A percentile compares a stretch with the other conserved stretches of the same genome.
Conservation (phyloP, 2,888 invertebrate genomes). For the Merodon equestris region DNA sequence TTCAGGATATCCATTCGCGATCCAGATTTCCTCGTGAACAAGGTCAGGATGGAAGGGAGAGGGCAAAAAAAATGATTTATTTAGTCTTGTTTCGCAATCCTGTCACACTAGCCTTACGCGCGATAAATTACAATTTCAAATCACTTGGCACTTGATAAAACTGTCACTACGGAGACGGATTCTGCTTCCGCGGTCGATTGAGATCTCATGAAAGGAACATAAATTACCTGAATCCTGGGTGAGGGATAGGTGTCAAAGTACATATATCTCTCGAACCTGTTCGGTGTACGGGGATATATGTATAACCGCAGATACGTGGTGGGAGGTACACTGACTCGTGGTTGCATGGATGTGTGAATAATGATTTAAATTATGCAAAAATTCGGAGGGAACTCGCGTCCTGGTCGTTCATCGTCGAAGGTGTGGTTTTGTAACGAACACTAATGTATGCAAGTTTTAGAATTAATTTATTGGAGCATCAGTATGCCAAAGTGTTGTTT, state of each 20-base stretch:
- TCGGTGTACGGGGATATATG: too few species aligned
- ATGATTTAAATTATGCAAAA: constrained; percentile 51
- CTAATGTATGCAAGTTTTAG: constrained; percentile 50
- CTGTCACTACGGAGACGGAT: constrained; percentile 1
- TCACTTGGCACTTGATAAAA: constrained; percentile 55
- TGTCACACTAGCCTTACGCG: too few species aligned
- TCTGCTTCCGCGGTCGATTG: background rate
- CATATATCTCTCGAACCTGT: too few species aligned
- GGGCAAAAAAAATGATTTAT: too few species aligned
- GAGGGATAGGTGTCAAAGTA: constrained; percentile 13
- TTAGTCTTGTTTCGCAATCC: too few species aligned
- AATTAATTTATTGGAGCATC: constrained; percentile 58
- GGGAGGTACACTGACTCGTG: too few species aligned
- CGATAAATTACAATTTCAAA: constrained; percentile 63
- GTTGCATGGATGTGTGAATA: constrained; percentile 1
- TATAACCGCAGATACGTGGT: too few species aligned
- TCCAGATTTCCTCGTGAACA: background rate
- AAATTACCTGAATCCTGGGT: constrained; percentile 44
- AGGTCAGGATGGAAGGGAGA: background rate
- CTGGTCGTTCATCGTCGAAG: background rate
- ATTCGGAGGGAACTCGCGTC: constrained; percentile 37
- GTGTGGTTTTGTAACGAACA: constrained; percentile 37
- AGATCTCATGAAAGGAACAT: constrained; percentile 42
- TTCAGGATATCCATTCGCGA: too few species aligned
- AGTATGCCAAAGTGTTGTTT: constrained; percentile 32